phyloP scores from a whole-genome alignment of 2,888 invertebrate genomes.

The Caradrina clavipalpis region DNA sequence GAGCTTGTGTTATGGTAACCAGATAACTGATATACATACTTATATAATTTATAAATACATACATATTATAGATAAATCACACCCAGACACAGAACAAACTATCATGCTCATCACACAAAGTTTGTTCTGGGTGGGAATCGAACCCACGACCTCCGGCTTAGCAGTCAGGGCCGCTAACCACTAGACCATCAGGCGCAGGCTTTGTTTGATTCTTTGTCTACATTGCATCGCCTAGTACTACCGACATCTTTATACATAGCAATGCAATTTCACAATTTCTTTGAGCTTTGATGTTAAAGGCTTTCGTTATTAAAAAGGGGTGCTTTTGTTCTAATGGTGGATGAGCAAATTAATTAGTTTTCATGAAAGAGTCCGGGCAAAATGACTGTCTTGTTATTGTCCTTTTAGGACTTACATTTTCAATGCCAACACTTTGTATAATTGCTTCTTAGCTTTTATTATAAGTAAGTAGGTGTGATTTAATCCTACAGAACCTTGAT shows the following conservation, averaged over 20 bases:
- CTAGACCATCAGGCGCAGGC: too few species aligned
- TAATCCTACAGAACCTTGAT: too few species aligned
- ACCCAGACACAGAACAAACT: too few species aligned
- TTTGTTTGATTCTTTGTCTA: slow-evolving; percentile 39
- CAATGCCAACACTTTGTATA: background rate
- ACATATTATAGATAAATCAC: too few species aligned
- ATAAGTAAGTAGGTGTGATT: too few species aligned
- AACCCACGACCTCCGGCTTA: too few species aligned
- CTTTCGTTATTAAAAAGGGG: slow-evolving; percentile 23
- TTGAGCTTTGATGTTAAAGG: slow-evolving; percentile 24
- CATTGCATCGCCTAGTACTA: slow-evolving; percentile 23
- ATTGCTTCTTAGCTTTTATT: slow-evolving; percentile 1
- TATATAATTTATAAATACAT: too few species aligned
- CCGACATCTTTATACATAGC: slow-evolving; percentile 22
- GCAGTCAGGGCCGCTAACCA: too few species aligned
- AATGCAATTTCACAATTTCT: slow-evolving; percentile 38
- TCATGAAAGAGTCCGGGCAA: slow-evolving; percentile 10
- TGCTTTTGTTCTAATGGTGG: slow-evolving; percentile 24
- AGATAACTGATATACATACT: too few species aligned
- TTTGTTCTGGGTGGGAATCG: too few species aligned
- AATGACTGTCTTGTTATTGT: slow-evolving; percentile 23
- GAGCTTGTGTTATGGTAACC: too few species aligned
- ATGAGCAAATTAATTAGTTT: slow-evolving; percentile 41
- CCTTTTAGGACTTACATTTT: slow-evolving; percentile 4
- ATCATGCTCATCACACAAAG: too few species aligned